phyloP scores from a whole-genome alignment of 2,888 invertebrate species.

The Mimas tiliae region DNA sequence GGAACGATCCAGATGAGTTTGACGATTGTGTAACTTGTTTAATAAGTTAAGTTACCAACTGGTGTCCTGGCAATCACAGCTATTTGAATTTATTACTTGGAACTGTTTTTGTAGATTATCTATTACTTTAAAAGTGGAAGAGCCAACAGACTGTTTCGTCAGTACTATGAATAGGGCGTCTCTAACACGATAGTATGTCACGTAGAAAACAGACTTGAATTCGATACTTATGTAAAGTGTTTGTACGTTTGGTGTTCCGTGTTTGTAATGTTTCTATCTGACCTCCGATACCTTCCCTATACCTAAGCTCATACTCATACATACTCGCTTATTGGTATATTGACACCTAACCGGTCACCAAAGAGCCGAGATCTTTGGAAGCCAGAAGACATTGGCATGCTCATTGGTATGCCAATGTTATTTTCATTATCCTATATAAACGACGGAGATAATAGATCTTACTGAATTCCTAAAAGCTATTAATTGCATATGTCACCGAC shows the following conservation, averaged over 20 bases:
- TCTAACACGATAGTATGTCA: no score
- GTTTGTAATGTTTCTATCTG: no score
- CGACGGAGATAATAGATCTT: background rate
- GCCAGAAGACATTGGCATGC: background rate
- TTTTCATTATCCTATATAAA: background rate
- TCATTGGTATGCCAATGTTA: background rate
- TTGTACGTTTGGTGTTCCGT: no score
- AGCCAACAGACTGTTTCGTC: no score
- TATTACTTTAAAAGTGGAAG: background rate
- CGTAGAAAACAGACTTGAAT: no score
- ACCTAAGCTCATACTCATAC: no score
- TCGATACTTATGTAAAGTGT: no score
- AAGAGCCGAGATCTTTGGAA: no score
- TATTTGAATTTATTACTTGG: background rate
- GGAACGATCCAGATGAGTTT: constrained; percentile 23
- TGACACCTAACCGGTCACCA: no score
- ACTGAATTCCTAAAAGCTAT: background rate
- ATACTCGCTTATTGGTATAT: no score
- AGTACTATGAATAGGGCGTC: no score
- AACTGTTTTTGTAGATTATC: background rate
- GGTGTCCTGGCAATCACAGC: background rate
- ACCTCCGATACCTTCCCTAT: no score
- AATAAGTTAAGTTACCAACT: constrained; percentile 14
- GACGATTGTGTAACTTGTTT: constrained; percentile 8
- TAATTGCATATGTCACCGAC: background rate